Percentiles rank a stretch among this genome's conserved stretches.
Conservation (phyloP, 2,888 invertebrate species). For the Bedellia somnulentella region DNA sequence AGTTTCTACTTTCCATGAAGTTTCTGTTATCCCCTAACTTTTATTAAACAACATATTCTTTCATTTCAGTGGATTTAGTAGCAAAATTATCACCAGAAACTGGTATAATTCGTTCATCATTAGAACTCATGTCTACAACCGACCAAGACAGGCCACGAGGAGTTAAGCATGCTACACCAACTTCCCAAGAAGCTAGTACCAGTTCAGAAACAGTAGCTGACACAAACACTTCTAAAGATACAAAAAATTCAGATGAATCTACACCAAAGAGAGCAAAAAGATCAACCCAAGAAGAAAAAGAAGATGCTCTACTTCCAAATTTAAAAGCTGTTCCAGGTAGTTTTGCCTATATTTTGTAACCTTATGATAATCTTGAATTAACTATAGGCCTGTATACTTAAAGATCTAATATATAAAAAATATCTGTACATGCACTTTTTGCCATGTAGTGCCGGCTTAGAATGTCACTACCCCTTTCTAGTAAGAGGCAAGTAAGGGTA, state of each 20-base stretch:
- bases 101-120: constrained; percentile 77
- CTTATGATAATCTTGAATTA: not conserved
- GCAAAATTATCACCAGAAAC: constrained; percentile 68
- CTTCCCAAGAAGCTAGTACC: not conserved
- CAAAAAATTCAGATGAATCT: constrained; percentile 33
- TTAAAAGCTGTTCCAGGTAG: constrained; percentile 71
- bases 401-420: no score
- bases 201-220: not conserved
- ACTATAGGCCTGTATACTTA: no score
- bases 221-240: not conserved
- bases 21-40: no score
- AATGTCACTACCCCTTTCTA: no score
- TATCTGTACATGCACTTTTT: no score
- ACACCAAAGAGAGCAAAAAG: constrained; percentile 37
- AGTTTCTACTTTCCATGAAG: no score
- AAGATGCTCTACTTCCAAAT: constrained; percentile 78
- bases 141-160: constrained; percentile 71
- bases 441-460: no score
- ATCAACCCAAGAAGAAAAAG: constrained; percentile 59
- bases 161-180: constrained; percentile 18
- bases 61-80: constrained; percentile 53
- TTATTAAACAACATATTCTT: no score
- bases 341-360: no score
- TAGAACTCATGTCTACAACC: constrained; percentile 75
- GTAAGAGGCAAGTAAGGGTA: no score